Percentiles rank a stretch among this genome's conserved stretches.
phyloP scores from a whole-genome alignment of 1,140 invertebrate genomes.

The Sminthurides bifidus region DNA sequence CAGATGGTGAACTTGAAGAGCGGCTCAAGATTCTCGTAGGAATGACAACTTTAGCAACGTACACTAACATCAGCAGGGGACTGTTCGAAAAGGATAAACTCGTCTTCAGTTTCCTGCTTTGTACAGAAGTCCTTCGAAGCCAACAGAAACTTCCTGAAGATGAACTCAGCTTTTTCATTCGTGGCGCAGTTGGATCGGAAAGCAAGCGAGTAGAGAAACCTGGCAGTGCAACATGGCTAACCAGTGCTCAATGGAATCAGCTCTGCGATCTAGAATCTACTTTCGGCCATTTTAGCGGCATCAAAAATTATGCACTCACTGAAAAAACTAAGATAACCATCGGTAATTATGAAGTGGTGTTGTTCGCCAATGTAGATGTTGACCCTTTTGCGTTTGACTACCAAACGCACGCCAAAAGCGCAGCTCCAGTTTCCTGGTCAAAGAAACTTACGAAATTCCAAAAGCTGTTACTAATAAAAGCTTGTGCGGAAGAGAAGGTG shows the following conservation, averaged over 20 bases:
- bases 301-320: constrained; percentile 43
- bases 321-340: constrained; percentile 45
- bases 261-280: constrained; percentile 40
- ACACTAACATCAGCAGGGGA: constrained; percentile 67
- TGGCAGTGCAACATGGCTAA: constrained; percentile 12
- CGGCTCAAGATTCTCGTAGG: constrained; percentile 54
- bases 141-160: constrained; percentile 38
- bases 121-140: constrained; percentile 57
- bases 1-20: constrained; percentile 45
- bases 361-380: background rate
- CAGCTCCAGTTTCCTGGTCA: constrained; percentile 45
- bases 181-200: constrained; percentile 43
- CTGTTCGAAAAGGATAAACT: constrained; percentile 86
- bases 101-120: constrained; percentile 72
- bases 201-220: constrained; percentile 23
- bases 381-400: no score
- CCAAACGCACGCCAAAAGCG: constrained; percentile 28
- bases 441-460: constrained; percentile 54
- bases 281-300: constrained; percentile 44
- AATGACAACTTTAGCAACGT: constrained; percentile 69
- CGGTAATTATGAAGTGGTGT: constrained; percentile 41
- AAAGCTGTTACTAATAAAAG: constrained; percentile 65
- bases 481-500: constrained; percentile 65
- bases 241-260: constrained; percentile 15
- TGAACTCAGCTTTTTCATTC: constrained; percentile 62